Base-by-base conservation (phyloP, 2,113 vertebrate genomes). In the Protobothrops flavoviridis region DNA sequence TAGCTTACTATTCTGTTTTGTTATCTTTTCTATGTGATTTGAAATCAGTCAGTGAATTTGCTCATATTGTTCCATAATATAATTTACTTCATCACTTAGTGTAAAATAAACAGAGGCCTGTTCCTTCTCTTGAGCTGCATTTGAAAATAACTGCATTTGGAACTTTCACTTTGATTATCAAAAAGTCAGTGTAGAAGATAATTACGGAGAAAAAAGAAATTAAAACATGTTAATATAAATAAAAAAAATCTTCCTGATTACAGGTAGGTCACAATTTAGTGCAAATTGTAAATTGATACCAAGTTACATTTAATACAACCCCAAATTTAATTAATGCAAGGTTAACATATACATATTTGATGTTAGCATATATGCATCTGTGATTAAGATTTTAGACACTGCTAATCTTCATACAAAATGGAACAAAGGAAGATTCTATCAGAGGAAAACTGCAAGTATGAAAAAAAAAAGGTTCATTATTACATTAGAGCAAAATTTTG, bases 51-150 rank as follows among this genome's bases (percentile, higher is more conserved):
- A 69, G 74, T 69, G 52, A 74, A 90, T 29, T 56, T 56, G 33
- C 55, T 45, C 69, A 61, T 13, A 29, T 92, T 92, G 12, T 55
- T 26, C 20, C 1, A 21, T 55, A 56, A 52, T 8, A 26, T 15
- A 90, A 64, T 39, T 23, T 50, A 48, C 33, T 85, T 56, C 24
- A 90, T 39, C 29, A 39, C 17, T 26, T 24, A 87, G n/a, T 86
- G 7, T 53, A 85, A 85, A 93, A 93, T 87, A 90, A 90, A 93
- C 7, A 29, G 29, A 93, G 50, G 56, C 85, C 11, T 89, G 48
- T 90, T 85, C 39, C n/a, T 48, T 48, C 52, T 59, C 11, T 7
- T 20, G 10, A 45, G 24, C 23, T 5, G 8, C 33, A 5, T 33
- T 50, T 86, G 55, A 89, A 53, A 93, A 87, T 17, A 39, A 55